Evolutionary conservation across 2,113 vertebrate genomes (phyloP), one percentile per base, ranked within the genome.

Genomic region (Atlantisia rogersi): DNA sequence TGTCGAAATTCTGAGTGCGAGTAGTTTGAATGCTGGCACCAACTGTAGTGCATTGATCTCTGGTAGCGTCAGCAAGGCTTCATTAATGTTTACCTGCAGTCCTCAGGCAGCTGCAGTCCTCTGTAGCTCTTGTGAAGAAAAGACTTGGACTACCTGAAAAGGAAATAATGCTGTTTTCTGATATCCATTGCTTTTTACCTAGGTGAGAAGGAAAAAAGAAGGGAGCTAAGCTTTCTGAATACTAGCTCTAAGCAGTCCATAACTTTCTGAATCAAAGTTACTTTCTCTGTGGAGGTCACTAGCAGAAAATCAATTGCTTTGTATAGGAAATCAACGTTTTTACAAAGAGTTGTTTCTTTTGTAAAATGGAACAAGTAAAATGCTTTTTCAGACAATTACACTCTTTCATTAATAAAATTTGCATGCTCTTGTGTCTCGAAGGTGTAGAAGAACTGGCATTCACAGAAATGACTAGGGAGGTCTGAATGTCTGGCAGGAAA

Each of bases 271-370:
- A 39, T 46, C 15, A n/a, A 76, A 26, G 55, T 74, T 9, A 48
- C 35, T 53, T 62, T 31, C 15, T 44, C 70, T 0, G 0, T 2
- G 26, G 16, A 28, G 5, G 10, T 71, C 22, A 4, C 10, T 37
- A 8, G 35, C 15, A 56, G 37, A 65, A 84, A 24, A 31, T 21
- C 0, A 18, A 0, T 55, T 11, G 2, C 11, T 26, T 4, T 8
- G 0, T 68, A 15, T 74, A 39, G 39, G n/a, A 63, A 10, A 22
- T 70, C 10, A 4, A 0, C 6, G 0, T 17, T 28, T 13, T 60
- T 76, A 48, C 25, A 40, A 18, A 59, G 55, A 40, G 20, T 40
- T 6, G 8, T 42, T 18, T 21, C 37, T 19, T 21, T 7, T 10
- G 37, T 7, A 24, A 7, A 15, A 4, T 5, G 2, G 15, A n/a